phyloP scores from a whole-genome alignment of 2,888 invertebrate species.

The Acleris emargana region DNA sequence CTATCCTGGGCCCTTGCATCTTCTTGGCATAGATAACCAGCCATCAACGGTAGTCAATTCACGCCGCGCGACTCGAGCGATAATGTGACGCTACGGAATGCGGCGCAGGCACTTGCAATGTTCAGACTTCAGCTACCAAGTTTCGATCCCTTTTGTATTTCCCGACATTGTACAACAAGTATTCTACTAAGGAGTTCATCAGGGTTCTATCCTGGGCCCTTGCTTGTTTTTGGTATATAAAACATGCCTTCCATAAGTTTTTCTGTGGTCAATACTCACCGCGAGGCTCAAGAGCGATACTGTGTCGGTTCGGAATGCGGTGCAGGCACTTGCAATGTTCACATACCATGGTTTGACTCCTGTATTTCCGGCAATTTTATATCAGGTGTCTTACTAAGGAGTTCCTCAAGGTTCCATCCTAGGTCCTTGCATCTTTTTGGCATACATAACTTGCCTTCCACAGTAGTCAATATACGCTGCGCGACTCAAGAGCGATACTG shows the following conservation, averaged over 20 bases:
- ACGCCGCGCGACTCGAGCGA: conserved; percentile 90
- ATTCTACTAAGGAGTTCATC: too few relatives aligned
- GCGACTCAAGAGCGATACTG: conserved; percentile 88
- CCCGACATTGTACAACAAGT: too few relatives aligned
- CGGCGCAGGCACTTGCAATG: conserved; percentile 59
- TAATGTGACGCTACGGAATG: conserved; percentile 83
- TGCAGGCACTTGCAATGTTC: conserved; percentile 62
- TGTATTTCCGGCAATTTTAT: too few relatives aligned
- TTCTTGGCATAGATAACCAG: conserved; percentile 28
- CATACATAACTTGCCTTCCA: conserved; percentile 30
- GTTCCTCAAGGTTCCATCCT: too few relatives aligned
- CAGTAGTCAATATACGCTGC: conserved; percentile 86
- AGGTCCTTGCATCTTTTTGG: too few relatives aligned
- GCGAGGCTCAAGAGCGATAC: conserved; percentile 89
- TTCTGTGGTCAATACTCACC: too few relatives aligned
- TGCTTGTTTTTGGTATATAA: too few relatives aligned
- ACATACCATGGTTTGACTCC: conserved; percentile 61
- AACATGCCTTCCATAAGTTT: too few relatives aligned
- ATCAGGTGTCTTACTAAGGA: too few relatives aligned
- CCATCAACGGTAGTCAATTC: conserved; percentile 58
- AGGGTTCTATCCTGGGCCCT: too few relatives aligned
- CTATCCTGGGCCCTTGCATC: too few relatives aligned
- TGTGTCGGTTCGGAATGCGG: conserved; percentile 80
- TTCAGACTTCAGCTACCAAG: conserved; percentile 70
- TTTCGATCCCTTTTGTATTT: conserved; percentile 44